phyloP scores from a whole-genome alignment of 2,888 invertebrate species.

The Zhengitettix transpicula region DNA sequence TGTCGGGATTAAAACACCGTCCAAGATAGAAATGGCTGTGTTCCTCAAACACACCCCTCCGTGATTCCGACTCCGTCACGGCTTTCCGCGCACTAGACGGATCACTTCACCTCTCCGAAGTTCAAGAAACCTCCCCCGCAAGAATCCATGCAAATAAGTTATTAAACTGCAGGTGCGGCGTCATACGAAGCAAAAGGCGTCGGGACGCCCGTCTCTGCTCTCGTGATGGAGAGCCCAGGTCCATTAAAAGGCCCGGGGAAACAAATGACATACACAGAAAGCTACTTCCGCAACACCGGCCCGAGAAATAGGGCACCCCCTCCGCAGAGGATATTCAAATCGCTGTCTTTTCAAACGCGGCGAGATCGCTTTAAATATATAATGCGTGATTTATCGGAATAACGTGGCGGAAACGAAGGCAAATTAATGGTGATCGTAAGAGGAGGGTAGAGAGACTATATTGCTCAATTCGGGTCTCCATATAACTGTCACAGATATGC shows the following conservation, averaged over 20 bases:
- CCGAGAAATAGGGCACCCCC: background rate
- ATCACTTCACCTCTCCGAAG: too few species aligned
- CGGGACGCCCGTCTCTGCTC: too few species aligned
- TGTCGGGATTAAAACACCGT: too few species aligned
- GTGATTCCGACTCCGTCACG: too few species aligned
- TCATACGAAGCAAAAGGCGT: too few species aligned
- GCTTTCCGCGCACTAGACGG: too few species aligned
- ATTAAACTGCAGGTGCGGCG: too few species aligned
- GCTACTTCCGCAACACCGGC: slow-evolving; percentile 19
- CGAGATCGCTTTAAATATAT: background rate
- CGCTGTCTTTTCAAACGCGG: background rate
- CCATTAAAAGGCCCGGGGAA: slow-evolving; percentile 1
- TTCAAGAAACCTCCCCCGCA: too few species aligned
- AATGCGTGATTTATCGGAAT: background rate
- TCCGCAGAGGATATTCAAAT: background rate
- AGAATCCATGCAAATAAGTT: too few species aligned
- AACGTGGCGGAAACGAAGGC: background rate
- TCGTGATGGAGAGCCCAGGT: too few species aligned
- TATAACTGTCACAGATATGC: background rate
- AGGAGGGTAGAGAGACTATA: background rate
- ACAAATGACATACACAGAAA: slow-evolving; percentile 26
- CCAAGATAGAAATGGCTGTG: too few species aligned
- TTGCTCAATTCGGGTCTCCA: background rate
- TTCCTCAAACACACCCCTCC: too few species aligned
- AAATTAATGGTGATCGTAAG: background rate